A percentile compares a stretch with the other conserved stretches of the same genome.
These are phyloP conservation scores for Apocrypta bakeri DNA, from an alignment of 1,140 invertebrate species.

Conservation along the genomic window DNA sequence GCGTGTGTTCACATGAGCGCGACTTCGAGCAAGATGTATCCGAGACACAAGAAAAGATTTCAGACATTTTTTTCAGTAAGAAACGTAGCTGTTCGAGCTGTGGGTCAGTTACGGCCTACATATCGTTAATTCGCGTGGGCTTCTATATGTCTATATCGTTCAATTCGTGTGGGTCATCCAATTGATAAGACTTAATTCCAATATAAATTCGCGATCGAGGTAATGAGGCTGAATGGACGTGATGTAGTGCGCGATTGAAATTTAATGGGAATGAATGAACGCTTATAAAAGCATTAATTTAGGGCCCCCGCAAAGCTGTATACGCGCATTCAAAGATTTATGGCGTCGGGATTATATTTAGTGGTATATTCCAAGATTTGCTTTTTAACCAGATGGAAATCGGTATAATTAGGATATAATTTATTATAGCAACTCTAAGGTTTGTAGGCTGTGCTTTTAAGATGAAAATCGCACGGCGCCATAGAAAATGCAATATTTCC, in stretches of 20 bases:
- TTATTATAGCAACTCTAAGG: no score
- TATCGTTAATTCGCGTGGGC: not conserved
- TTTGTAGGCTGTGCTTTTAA: no score
- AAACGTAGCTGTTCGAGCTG: not conserved
- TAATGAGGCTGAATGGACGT: constrained; percentile 14
- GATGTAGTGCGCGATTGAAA: not conserved
- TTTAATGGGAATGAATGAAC: constrained; percentile 3
- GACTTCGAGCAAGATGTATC: no score
- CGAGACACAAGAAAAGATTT: no score
- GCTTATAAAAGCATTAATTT: constrained; percentile 11
- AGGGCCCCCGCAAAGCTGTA: not conserved
- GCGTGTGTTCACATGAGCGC: no score
- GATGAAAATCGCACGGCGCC: no score
- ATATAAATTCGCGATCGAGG: constrained; percentile 34
- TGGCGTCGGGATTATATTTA: not conserved
- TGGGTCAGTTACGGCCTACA: not conserved
- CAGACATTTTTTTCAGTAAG: not conserved
- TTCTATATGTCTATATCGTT: not conserved
- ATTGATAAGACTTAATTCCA: constrained; percentile 42
- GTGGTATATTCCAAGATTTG: not conserved
- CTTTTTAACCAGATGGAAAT: not conserved
- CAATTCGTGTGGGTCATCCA: not conserved
- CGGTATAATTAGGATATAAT: not conserved
- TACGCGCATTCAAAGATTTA: not conserved
- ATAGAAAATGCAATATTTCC: no score